A percentile compares a stretch with the other conserved stretches of the same genome.
phyloP scores from a whole-genome alignment of 2,888 invertebrate species.

The Doris montereyensis region DNA sequence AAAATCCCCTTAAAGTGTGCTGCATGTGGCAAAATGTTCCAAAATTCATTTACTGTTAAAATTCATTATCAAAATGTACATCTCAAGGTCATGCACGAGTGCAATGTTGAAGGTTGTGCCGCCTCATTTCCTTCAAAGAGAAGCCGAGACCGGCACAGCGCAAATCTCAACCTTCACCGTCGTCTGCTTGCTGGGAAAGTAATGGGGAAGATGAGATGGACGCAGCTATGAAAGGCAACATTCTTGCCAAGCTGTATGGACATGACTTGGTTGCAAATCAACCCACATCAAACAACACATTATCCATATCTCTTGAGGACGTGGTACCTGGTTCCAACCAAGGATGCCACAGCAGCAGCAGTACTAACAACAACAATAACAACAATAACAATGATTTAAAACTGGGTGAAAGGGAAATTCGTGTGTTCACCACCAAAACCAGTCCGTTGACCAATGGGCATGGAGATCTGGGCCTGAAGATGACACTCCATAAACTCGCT shows the following conservation, averaged over 20 bases:
- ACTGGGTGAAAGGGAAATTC: not conserved
- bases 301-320: not conserved
- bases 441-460: constrained; percentile 16
- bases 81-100: constrained; percentile 94
- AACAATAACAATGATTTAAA: not conserved
- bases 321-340: not conserved
- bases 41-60: constrained; percentile 93
- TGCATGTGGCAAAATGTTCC: constrained; percentile 93
- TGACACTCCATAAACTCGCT: too few relatives aligned
- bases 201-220: constrained; percentile 43
- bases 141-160: constrained; percentile 92
- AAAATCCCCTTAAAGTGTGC: constrained; percentile 92
- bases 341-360: not conserved
- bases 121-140: constrained; percentile 95
- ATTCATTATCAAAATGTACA: constrained; percentile 97
- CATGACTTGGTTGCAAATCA: constrained; percentile 38
- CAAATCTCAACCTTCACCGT: constrained; percentile 91
- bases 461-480: constrained; percentile 28
- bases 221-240: constrained; percentile 44
- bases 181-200: constrained; percentile 82
- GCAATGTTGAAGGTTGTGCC: constrained; percentile 94
- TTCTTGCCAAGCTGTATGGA: constrained; percentile 48
- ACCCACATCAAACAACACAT: too few relatives aligned
- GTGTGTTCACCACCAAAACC: not conserved
- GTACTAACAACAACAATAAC: not conserved